phyloP scores from a whole-genome alignment of 2,888 invertebrate species.

The Sthenelais limicola region DNA sequence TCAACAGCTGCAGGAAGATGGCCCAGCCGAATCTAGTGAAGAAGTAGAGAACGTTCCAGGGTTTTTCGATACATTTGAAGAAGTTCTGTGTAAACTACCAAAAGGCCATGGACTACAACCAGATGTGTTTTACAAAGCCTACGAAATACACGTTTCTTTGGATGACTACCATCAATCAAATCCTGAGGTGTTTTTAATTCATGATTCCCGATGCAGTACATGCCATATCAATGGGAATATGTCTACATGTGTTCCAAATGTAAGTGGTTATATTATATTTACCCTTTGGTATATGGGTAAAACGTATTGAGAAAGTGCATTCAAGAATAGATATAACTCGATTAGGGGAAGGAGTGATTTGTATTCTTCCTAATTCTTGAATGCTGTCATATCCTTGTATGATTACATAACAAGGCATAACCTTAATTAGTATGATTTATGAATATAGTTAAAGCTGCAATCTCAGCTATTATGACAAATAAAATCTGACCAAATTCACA shows the following conservation, averaged over 20 bases:
- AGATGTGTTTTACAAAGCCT: not conserved
- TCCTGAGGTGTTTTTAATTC: conserved; percentile 5
- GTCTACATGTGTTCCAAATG: conserved; percentile 1
- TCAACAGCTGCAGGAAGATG: not conserved
- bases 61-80: conserved; percentile 46
- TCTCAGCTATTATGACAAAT: too few species aligned
- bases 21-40: not conserved
- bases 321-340: too few species aligned
- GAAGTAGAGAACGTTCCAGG: conserved; percentile 4
- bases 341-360: too few species aligned
- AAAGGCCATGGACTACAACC: not conserved
- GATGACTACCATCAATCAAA: not conserved
- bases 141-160: conserved; percentile 2
- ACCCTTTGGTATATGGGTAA: too few species aligned
- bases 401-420: too few species aligned
- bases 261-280: too few species aligned
- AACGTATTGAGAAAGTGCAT: too few species aligned
- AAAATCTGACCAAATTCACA: too few species aligned
- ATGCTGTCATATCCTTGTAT: too few species aligned
- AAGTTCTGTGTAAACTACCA: conserved; percentile 45
- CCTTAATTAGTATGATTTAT: too few species aligned
- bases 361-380: too few species aligned
- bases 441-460: too few species aligned
- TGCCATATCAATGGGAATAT: not conserved
- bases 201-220: conserved; percentile 16